Percentiles rank a stretch among this genome's conserved stretches.
Evolutionary conservation across 2,888 invertebrate genomes (phyloP).

Genomic region (Hirtodrosophila histrioides): DNA sequence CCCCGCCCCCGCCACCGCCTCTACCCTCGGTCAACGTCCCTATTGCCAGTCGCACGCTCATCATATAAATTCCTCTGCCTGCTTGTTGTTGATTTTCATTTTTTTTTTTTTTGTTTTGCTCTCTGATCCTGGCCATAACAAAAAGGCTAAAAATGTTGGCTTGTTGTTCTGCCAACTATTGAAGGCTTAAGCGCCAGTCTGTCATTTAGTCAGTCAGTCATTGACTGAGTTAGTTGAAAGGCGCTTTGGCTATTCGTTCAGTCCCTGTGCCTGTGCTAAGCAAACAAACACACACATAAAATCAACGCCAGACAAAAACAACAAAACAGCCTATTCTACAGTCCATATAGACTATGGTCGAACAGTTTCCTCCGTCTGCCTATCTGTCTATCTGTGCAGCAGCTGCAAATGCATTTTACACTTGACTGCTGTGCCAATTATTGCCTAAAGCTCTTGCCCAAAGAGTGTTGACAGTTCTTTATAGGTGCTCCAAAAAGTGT

Average conservation of each 20-base stretch:
- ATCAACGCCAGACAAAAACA: constrained; percentile 52
- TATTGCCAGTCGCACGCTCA: constrained; percentile 64
- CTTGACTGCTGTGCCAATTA: constrained; percentile 36
- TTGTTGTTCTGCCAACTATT: constrained; percentile 66
- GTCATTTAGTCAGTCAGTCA: constrained; percentile 36
- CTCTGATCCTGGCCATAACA: constrained; percentile 61
- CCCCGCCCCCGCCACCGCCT: neutral
- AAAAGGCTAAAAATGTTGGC: constrained; percentile 74
- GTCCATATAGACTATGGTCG: constrained; percentile 11
- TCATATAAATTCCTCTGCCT: constrained; percentile 72
- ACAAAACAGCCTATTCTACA: constrained; percentile 41
- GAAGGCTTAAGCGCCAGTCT: constrained; percentile 73
- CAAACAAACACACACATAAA: constrained; percentile 43
- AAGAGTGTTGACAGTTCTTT: constrained; percentile 32
- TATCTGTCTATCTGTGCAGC: constrained; percentile 13
- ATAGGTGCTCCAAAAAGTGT: neutral
- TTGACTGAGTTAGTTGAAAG: constrained; percentile 50
- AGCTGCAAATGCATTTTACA: constrained; percentile 52
- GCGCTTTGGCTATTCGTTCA: constrained; percentile 27
- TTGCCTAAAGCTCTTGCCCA: constrained; percentile 37
- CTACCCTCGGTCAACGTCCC: neutral
- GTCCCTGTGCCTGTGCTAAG: constrained; percentile 32
- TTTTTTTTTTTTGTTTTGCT: constrained; percentile 40
- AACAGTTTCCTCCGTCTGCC: constrained; percentile 3
- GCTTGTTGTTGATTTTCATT: constrained; percentile 36